These are phyloP conservation scores for Festucalex cinctus DNA, from an alignment of 2,113 vertebrate species.

Conservation along the genomic window DNA sequence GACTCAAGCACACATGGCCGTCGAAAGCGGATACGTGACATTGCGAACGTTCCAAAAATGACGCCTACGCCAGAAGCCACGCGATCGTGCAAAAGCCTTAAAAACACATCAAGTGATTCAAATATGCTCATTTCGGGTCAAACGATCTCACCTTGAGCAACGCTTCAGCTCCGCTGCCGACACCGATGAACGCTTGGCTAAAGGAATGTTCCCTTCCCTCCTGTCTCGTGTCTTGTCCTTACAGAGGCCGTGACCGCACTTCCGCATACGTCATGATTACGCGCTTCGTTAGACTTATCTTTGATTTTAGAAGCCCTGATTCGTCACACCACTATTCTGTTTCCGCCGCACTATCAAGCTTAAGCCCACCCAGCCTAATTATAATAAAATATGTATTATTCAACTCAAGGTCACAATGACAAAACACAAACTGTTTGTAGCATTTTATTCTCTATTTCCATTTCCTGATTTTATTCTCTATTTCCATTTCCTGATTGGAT, in stretches of 20 bases:
- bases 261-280: not conserved
- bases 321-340: no score
- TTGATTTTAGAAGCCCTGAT: no score
- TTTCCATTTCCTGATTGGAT: no score
- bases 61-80: not conserved
- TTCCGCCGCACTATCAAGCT: no score
- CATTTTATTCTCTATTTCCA: no score
- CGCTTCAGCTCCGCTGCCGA: not conserved
- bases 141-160: not conserved
- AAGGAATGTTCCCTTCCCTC: not conserved
- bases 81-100: not conserved
- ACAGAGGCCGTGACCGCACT: not conserved
- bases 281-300: not conserved
- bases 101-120: no score
- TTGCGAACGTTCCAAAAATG: not conserved
- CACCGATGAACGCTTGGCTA: not conserved
- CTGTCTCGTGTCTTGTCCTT: not conserved
- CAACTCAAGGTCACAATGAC: no score
- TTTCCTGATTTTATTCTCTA: no score
- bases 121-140: no score
- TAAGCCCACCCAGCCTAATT: no score
- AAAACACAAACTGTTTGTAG: no score
- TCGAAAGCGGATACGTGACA: not conserved
- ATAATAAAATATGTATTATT: no score
- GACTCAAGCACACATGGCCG: not conserved